phyloP scores from a whole-genome alignment of 1,140 invertebrate species.

The Sesamia nonagrioides region DNA sequence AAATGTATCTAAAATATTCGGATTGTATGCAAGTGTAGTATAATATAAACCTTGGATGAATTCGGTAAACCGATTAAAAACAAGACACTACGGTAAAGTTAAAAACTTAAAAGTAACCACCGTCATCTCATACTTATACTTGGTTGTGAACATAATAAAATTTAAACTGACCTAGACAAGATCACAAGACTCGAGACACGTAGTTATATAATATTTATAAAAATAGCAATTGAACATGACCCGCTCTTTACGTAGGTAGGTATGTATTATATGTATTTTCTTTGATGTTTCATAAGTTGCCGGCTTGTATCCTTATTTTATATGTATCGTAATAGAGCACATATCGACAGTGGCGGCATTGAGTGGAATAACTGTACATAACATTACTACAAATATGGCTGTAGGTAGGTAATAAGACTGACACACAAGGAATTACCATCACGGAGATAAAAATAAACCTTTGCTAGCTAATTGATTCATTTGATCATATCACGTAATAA shows the following conservation, averaged over 20 bases:
- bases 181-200: too few species aligned
- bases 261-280: not conserved
- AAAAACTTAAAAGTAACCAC: too few species aligned
- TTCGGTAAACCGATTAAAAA: too few species aligned
- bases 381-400: conserved; percentile 18
- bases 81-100: too few species aligned
- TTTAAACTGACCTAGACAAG: too few species aligned
- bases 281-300: not conserved
- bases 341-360: not conserved
- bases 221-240: not conserved
- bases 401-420: not conserved
- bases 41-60: too few species aligned
- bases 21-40: too few species aligned
- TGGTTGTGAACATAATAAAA: too few species aligned
- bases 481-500: conserved; percentile 20
- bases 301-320: not conserved
- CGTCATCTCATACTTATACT: too few species aligned
- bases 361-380: conserved; percentile 21
- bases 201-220: too few species aligned
- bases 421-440: conserved; percentile 26
- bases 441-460: conserved; percentile 17
- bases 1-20: too few species aligned
- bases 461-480: conserved; percentile 13
- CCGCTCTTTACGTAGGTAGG: not conserved
- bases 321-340: not conserved